Conservation (phyloP, 2,113 vertebrate species). For the Actenoides hombroni region DNA sequence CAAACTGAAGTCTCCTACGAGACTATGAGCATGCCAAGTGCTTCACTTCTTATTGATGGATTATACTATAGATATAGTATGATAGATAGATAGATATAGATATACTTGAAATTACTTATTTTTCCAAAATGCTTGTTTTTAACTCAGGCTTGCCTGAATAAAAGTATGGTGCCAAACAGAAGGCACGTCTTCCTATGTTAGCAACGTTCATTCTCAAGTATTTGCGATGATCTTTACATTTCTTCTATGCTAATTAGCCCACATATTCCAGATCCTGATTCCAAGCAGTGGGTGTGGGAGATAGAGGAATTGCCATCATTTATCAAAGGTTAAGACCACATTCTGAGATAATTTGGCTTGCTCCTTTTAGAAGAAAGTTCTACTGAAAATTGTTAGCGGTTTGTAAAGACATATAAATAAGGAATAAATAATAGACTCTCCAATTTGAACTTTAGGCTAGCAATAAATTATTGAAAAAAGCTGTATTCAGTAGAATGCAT, state of each 20-base stretch:
- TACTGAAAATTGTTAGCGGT: not conserved
- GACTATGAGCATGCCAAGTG: not conserved
- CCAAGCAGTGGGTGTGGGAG: not conserved
- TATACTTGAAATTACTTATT: not conserved
- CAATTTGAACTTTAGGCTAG: not conserved
- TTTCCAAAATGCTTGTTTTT: not conserved
- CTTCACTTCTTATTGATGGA: not conserved
- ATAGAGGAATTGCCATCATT: not conserved
- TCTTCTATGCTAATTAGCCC: slow-evolving; percentile 1
- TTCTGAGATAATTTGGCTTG: not conserved
- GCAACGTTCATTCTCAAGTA: not conserved
- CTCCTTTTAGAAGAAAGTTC: slow-evolving; percentile 13
- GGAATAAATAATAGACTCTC: not conserved
- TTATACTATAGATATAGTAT: not conserved
- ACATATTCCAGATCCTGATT: not conserved
- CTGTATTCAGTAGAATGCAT: not conserved
- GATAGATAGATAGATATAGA: too few relatives aligned
- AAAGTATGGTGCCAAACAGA: not conserved
- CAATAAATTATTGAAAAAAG: not conserved
- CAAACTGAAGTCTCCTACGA: not conserved
- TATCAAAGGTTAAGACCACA: not conserved
- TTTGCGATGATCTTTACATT: not conserved
- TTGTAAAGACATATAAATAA: not conserved
- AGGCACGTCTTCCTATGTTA: not conserved
- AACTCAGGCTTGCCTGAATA: not conserved